phyloP scores from a whole-genome alignment of 37 sponge, comb jelly and placozoan genomes.

The Diacarnus erythraeanus region DNA sequence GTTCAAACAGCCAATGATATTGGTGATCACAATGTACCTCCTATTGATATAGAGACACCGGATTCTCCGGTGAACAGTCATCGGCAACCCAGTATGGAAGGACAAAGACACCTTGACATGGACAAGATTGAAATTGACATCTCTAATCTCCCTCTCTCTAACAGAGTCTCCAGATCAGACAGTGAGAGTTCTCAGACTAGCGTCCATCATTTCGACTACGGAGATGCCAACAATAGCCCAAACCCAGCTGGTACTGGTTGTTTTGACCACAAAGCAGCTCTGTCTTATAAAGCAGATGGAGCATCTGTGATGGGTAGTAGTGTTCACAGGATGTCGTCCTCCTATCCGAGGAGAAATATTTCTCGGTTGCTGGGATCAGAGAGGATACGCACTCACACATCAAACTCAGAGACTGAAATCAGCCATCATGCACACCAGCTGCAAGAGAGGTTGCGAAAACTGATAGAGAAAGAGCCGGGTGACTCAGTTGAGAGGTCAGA shows the following conservation, averaged over 20 bases:
- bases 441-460: conserved; percentile 37
- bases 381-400: background rate
- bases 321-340: background rate
- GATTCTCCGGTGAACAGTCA: background rate
- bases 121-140: background rate
- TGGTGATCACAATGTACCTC: background rate
- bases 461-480: conserved; percentile 20
- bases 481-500: background rate
- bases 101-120: background rate
- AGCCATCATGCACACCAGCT: conserved; percentile 11
- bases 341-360: background rate
- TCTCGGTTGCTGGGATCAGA: background rate
- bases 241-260: background rate
- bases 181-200: conserved; percentile 2
- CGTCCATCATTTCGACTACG: background rate
- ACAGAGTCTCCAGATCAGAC: background rate
- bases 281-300: background rate
- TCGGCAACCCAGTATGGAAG: background rate
- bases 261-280: background rate
- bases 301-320: background rate
- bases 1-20: background rate
- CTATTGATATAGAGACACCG: background rate
- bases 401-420: conserved; percentile 16
- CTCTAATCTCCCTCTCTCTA: conserved; percentile 8
- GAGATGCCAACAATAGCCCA: background rate